Base-by-base conservation (phyloP, 2,113 vertebrate species). In the Ahaetulla prasina region DNA sequence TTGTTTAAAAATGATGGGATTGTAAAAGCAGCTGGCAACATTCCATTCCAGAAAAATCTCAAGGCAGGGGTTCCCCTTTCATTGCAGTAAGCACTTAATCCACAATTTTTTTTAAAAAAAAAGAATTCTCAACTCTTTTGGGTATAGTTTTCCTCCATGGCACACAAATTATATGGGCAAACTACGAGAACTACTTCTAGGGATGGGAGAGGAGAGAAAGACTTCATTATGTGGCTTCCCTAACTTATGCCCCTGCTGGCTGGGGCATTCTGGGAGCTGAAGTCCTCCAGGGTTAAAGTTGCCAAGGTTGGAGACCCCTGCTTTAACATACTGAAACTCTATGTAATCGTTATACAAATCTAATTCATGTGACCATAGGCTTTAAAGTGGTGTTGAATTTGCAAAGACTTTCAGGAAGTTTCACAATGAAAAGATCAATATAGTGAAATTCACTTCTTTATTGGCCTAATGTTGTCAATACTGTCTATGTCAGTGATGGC, bases 81-180 rank as follows among this genome's bases (percentile, higher is more conserved):
- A 94, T 94, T 93, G 90, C 80, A 87, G 85, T 57, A 95, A 93
- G 63, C 85, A 95, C 95, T 95, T 95, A 94, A 96, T 96, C 95
- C 91, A 92, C 91, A 95, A 92, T 95, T 87, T 22, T 60, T 60
- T 63, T 63, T 63, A 0, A 47, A 47, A 47, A 47, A 47, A 47
- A 94, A 35, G 85, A 94, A 95, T 94, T 95, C 94, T 94, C 94
- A 95, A 95, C 92, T 57, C 92, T 96, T 96, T 88, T 95, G 86
- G 86, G 95, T 94, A 86, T 94, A 94, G 57, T 96, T 94, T 90
- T 92, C 39, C n/a, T n/a, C 47, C 91, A 0, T 0, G 92, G 45
- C 3, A 94, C 30, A 16, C 35, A 92, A 95, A 95, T 89, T 45
- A 43, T 53, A 88, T 0, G 8, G 18, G 27, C 53, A 39, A 91